phyloP scores from a whole-genome alignment of 1,140 invertebrate genomes.

The Diploscapter pachys region DNA sequence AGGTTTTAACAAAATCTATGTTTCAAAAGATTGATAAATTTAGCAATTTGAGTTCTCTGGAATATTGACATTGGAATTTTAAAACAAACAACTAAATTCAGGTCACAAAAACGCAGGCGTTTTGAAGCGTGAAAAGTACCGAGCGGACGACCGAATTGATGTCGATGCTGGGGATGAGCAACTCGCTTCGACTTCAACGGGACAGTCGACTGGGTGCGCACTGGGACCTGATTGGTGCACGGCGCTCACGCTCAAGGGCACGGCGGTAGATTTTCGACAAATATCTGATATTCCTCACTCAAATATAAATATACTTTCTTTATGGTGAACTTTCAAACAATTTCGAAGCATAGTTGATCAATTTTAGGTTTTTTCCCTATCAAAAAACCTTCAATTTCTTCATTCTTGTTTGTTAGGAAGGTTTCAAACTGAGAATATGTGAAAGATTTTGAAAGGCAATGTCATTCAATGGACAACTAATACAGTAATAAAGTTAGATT shows the following conservation, averaged over 20 bases:
- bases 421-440: background rate
- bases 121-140: background rate
- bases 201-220: conserved; percentile 63
- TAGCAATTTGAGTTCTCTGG: no score
- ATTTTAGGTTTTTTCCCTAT: background rate
- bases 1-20: background rate
- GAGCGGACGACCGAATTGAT: background rate
- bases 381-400: background rate
- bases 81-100: background rate
- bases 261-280: background rate
- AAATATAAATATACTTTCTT: background rate
- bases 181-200: no score
- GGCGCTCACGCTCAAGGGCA: background rate
- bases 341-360: no score
- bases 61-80: background rate
- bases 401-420: background rate
- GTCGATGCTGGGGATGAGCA: no score
- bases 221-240: conserved; percentile 24
- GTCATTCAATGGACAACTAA: background rate
- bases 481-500: no score
- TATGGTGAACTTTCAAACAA: no score
- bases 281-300: background rate
- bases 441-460: background rate
- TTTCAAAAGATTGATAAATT: no score
- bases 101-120: background rate